Base-by-base conservation (phyloP, 2,113 vertebrate genomes). In the Nibea albiflora region DNA sequence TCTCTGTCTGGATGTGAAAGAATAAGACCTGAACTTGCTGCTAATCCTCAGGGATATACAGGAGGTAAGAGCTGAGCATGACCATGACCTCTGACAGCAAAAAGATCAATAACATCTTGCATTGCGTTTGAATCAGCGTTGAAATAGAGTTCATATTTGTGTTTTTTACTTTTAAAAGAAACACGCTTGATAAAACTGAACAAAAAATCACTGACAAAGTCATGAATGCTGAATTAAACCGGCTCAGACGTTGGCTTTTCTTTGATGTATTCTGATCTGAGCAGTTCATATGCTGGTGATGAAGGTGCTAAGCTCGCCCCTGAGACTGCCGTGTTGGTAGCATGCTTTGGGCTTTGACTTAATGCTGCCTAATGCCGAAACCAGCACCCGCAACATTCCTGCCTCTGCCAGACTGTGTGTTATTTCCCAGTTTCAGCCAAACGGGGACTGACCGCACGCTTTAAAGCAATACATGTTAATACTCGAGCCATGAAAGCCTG, bases 351-450 rank as follows among this genome's bases (percentile, higher is more conserved):
- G 86, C 91, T 93, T 92, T 83, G 53, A 73, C 84, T 90, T 95
- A 95, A 95, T 94, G 79, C 90, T 28, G 77, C 83, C 80, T 94
- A 93, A 94, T 93, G 89, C 92, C 67, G 84, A 88, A 90, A 90
- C 76, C 87, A 90, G 88, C 86, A 69, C 42, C 89, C 84, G 52
- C 90, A 90, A 54, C 93, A 95, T 95, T 94, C 93, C 91, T 88
- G 88, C 90, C 57, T 28, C 90, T 77, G 83, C 83, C 89, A 69
- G 86, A 58, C 80, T 68, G 77, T 64, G 72, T 90, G 85, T 87
- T 92, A 84, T 92, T 93, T 88, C 89, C 87, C 66, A 22, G 58
- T 80, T 90, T 86, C 54, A 80, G 76, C 80, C 90, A 89, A 86
- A 90, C 62, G 24, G 79, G 50, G 66, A 80, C 85, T 70, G 81